Conservation (phyloP, 1,140 invertebrate species). For the Calliopsis andreniformis region DNA sequence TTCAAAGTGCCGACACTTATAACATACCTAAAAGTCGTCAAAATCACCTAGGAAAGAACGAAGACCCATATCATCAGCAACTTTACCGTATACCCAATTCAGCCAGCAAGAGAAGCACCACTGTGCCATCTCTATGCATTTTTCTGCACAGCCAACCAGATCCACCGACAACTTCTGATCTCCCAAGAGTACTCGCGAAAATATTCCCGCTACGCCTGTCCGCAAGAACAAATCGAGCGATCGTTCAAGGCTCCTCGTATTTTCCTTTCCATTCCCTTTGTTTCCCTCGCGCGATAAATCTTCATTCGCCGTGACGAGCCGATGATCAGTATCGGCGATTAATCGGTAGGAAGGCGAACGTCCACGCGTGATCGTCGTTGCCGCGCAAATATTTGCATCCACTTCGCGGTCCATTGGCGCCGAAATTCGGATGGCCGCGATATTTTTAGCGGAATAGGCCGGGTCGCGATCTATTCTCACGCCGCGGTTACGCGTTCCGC, state of each 20-base stretch:
- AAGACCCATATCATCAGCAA: too few relatives aligned
- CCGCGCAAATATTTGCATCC: conserved; percentile 42
- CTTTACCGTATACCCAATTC: too few relatives aligned
- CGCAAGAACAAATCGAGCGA: not conserved
- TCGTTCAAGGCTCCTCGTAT: not conserved
- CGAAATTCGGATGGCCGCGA: conserved; percentile 32
- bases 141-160: too few relatives aligned
- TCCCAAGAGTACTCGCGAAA: not conserved
- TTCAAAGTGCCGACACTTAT: too few relatives aligned
- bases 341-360: conserved; percentile 3
- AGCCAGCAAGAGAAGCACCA: too few relatives aligned
- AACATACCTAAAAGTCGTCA: too few relatives aligned
- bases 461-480: conserved; percentile 26
- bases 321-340: conserved; percentile 12
- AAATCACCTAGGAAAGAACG: too few relatives aligned
- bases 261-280: not conserved
- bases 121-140: too few relatives aligned
- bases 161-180: too few relatives aligned
- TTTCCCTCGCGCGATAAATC: not conserved
- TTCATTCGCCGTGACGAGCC: not conserved
- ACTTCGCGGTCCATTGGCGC: conserved; percentile 21
- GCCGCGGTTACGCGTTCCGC: not conserved
- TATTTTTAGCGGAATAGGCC: conserved; percentile 32
- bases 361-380: not conserved
- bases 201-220: not conserved